Evolutionary conservation across 2,797 vertebrate genomes (phyloP).

Genomic region (Scolopax rusticola): DNA sequence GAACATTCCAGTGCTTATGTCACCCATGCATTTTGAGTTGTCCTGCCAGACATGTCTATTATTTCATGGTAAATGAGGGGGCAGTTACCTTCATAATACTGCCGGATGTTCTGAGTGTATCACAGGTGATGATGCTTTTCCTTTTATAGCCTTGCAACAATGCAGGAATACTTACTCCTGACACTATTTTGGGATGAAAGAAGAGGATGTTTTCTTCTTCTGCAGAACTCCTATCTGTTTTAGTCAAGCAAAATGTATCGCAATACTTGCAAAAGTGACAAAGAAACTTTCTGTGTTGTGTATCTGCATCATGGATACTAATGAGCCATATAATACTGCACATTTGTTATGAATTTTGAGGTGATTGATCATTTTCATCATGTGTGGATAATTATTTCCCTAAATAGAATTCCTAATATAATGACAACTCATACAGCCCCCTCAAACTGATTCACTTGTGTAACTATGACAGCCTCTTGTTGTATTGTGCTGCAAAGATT

Average conservation of each 20-base stretch:
- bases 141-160: neutral
- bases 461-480: conserved; percentile 59
- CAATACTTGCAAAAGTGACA: neutral
- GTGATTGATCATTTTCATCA: conserved; percentile 62
- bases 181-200: neutral
- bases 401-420: conserved; percentile 76
- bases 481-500: conserved; percentile 35
- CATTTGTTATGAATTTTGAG: conserved; percentile 30
- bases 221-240: neutral
- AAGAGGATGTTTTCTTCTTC: neutral
- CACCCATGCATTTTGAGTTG: neutral
- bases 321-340: conserved; percentile 1
- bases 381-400: conserved; percentile 57
- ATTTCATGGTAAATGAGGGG: neutral
- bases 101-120: neutral
- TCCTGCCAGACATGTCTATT: neutral
- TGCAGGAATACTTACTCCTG: neutral
- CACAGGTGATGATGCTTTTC: neutral
- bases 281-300: conserved; percentile 16
- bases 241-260: neutral
- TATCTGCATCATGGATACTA: conserved; percentile 47
- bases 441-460: conserved; percentile 66
- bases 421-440: conserved; percentile 46
- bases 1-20: neutral
- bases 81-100: neutral